Percentiles rank a stretch among this genome's conserved stretches.
Evolutionary conservation across 2,113 vertebrate genomes (phyloP).

Genomic region (Limnothrissa miodon): DNA sequence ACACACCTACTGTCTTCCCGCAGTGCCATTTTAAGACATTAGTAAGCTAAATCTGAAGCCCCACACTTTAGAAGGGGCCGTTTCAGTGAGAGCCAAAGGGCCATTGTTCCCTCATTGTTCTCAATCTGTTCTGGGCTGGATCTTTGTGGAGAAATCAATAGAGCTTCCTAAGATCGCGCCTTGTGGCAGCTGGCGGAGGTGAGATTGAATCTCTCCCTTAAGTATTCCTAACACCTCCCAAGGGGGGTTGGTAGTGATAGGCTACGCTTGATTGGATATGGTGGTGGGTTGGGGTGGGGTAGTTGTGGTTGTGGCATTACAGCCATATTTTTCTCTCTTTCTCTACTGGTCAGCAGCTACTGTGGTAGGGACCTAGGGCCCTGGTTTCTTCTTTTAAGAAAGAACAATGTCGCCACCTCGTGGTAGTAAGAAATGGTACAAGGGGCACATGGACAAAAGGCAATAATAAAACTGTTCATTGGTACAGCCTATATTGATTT

Average conservation of each 20-base stretch:
- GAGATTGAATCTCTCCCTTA: constrained; percentile 37
- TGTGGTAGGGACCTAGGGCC: not conserved
- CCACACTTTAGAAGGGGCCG: not conserved
- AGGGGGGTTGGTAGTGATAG: not conserved
- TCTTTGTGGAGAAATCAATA: constrained; percentile 26
- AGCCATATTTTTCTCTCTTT: not conserved
- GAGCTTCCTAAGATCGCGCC: not conserved
- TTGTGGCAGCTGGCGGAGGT: not conserved
- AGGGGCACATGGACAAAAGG: too few species aligned
- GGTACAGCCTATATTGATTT: too few species aligned
- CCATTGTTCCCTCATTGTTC: constrained; percentile 47
- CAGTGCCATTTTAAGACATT: not conserved
- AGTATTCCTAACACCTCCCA: not conserved
- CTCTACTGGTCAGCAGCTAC: not conserved
- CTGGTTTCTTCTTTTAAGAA: not conserved
- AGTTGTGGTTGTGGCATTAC: too few species aligned
- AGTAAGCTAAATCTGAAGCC: not conserved
- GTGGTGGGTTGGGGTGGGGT: not conserved
- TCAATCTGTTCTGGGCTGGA: constrained; percentile 32
- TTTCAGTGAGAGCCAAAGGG: constrained; percentile 40
- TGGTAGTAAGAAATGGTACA: not conserved
- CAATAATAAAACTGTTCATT: too few species aligned
- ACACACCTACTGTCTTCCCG: not conserved
- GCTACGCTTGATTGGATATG: not conserved
- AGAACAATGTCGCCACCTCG: not conserved